phyloP scores from a whole-genome alignment of 2,113 vertebrate species.

The Cebus imitator region DNA sequence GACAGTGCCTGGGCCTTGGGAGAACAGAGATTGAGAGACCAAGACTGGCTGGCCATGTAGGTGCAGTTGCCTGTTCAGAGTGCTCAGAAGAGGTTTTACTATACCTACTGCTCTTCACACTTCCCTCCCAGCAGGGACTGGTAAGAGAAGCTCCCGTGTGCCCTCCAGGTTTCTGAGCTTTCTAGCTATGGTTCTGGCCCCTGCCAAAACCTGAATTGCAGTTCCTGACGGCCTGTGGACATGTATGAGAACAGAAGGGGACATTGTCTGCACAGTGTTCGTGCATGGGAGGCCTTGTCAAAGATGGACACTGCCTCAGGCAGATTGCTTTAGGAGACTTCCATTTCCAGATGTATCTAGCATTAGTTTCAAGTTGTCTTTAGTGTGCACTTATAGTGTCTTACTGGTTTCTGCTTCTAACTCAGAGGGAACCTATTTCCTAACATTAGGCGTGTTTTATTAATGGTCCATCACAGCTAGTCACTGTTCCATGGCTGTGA shows the following conservation, averaged over 20 bases:
- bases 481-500: background rate
- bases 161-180: background rate
- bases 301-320: background rate
- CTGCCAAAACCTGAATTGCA: background rate
- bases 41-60: background rate
- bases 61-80: no score
- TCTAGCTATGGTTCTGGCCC: background rate
- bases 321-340: background rate
- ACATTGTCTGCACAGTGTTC: background rate
- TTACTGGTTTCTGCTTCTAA: background rate
- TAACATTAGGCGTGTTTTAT: background rate
- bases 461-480: background rate
- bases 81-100: background rate
- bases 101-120: accelerated
- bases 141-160: background rate
- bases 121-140: background rate
- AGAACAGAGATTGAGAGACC: background rate
- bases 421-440: background rate
- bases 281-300: background rate
- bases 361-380: background rate
- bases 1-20: background rate
- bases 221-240: background rate
- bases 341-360: background rate
- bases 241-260: background rate
- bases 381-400: background rate